A percentile compares a stretch with the other conserved stretches of the same genome.
Conservation (phyloP, 2,797 vertebrate genomes). For the Myiothlypis chrysogaster region DNA sequence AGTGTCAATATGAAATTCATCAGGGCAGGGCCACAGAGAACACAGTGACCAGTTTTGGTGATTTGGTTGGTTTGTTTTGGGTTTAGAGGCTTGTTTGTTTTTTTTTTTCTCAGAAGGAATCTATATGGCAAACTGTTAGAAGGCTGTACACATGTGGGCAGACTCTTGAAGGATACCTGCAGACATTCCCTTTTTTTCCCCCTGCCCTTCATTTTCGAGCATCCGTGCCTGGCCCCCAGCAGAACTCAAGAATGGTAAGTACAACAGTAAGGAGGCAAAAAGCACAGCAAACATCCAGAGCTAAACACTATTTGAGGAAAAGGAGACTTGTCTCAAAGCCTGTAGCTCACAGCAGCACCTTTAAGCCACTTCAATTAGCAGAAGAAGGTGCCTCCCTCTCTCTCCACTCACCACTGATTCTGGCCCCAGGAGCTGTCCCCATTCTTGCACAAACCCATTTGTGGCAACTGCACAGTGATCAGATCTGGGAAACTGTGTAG, state of each 20-base stretch:
- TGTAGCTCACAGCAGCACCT: not conserved
- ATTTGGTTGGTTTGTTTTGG: not conserved
- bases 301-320: accelerated
- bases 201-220: accelerated
- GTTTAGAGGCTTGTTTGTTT: not conserved
- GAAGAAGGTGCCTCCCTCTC: not conserved
- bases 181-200: not conserved
- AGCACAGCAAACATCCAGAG: not conserved
- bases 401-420: not conserved
- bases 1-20: not conserved
- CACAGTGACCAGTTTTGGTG: not conserved
- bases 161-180: not conserved
- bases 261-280: not conserved
- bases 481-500: not conserved
- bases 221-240: not conserved
- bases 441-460: not conserved
- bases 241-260: not conserved
- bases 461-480: not conserved
- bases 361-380: not conserved
- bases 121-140: not conserved
- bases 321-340: not conserved
- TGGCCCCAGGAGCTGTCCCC: not conserved
- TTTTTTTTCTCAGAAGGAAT: not conserved
- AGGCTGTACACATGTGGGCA: not conserved
- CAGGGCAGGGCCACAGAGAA: not conserved